Base-by-base conservation (phyloP, 2,797 vertebrate genomes). In the Cichlasoma orientale region DNA sequence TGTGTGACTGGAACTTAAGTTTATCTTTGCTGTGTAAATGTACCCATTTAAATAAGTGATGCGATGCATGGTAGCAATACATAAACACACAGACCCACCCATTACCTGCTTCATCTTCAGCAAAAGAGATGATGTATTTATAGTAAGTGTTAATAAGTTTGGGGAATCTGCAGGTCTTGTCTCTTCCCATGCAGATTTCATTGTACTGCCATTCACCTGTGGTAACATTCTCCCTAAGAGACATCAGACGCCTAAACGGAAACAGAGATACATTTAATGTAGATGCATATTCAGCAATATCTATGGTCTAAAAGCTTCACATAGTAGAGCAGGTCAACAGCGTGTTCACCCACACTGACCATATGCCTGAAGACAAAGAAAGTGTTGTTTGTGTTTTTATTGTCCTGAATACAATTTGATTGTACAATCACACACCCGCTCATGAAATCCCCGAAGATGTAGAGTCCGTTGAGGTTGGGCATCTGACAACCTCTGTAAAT, bases 401-500 rank as follows among this genome's bases (percentile, higher is more conserved):
- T 50, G 44, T 47, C 14, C 13, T 47, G 14, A 14, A 47, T 47
- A 16, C 14, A 27, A 13, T 68, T 47, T 50, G 5, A n/a, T 50
- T 68, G 19, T 50, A n/a, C 18, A 68, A 68, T 69, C 36, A 93
- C 94, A 55, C 76, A 96, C 96, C 96, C 96, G 23, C 96, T 97
- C 96, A 97, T 97, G 84, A 96, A 97, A 90, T 97, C 96, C 25
- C 96, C 96, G 74, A 97, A 97, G 55, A 97, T 95, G 86, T 97
- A 97, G 31, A 95, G 94, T 74, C 96, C 96, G 0, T 95, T 95
- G 56, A 97, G 94, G 86, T 97, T 97, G 44, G 96, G 96, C 95
- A 95, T 96, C 89, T 96, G 92, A 80, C 96, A 97, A 47, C 96
- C 96, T 86, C 96, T 94, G 89, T 97, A 97, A 85, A 97, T 83